Conservation (phyloP, 2,797 vertebrate genomes). For the Protonibea diacanthus region DNA sequence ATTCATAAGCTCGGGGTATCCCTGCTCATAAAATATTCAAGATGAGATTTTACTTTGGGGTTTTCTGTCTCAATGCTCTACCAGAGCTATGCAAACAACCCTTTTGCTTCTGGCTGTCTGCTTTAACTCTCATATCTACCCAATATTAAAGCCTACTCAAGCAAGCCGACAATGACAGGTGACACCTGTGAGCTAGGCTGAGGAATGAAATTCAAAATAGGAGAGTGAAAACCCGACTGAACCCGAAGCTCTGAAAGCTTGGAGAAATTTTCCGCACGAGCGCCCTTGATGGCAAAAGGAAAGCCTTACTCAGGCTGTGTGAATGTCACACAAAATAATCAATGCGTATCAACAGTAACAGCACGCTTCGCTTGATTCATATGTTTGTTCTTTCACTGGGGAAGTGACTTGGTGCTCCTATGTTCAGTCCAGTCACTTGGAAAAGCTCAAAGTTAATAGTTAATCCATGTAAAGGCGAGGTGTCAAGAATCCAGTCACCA, state of each 20-base stretch:
- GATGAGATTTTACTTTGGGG: conserved; percentile 25
- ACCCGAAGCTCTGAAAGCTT: not conserved
- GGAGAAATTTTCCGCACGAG: not conserved
- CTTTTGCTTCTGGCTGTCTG: not conserved
- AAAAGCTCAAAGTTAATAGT: conserved; percentile 16
- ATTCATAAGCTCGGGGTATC: conserved; percentile 36
- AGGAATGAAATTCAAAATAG: conserved; percentile 13
- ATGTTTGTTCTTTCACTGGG: conserved; percentile 17
- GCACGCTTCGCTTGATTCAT: conserved; percentile 12
- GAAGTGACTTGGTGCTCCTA: not conserved
- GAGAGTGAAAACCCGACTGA: not conserved
- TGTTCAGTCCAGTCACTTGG: conserved; percentile 15
- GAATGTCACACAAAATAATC: conserved; percentile 20
- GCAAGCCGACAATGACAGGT: conserved; percentile 21
- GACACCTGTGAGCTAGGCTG: not conserved
- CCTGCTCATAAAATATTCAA: conserved; percentile 57
- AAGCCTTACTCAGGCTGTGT: not conserved
- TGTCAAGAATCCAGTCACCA: not conserved
- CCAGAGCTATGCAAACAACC: conserved; percentile 22
- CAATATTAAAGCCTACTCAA: conserved; percentile 34
- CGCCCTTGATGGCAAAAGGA: not conserved
- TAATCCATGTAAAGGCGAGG: conserved; percentile 12
- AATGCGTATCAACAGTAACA: not conserved
- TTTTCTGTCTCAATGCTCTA: conserved; percentile 28
- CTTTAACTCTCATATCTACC: conserved; percentile 2